phyloP scores from a whole-genome alignment of 2,113 vertebrate genomes.

The Pelobates fuscus region DNA sequence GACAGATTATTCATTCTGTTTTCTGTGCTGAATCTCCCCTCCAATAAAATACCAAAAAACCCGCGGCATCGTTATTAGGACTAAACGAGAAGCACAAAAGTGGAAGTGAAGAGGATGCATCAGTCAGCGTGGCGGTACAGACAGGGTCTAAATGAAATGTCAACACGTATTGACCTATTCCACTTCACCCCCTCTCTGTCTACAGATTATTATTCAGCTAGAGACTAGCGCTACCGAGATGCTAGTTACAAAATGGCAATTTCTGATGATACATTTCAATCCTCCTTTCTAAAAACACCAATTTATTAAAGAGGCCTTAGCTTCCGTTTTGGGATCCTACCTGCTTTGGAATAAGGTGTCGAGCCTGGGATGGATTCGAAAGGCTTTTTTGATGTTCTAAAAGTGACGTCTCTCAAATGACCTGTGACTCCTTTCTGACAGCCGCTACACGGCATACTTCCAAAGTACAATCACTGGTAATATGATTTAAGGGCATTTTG shows the following conservation, averaged over 20 bases:
- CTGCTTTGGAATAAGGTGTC: too few species aligned
- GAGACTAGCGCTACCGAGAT: too few species aligned
- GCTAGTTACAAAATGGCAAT: too few species aligned
- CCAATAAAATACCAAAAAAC: too few species aligned
- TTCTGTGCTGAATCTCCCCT: too few species aligned
- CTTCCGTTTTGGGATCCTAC: too few species aligned
- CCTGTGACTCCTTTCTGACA: conserved; percentile 1
- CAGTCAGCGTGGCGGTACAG: neutral
- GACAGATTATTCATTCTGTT: too few species aligned
- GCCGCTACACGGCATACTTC: conserved; percentile 5
- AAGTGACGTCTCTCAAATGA: conserved; percentile 3
- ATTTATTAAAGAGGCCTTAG: too few species aligned
- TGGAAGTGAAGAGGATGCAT: neutral
- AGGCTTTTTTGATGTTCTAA: conserved; percentile 7
- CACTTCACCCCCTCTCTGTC: neutral
- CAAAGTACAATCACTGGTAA: conserved; percentile 45
- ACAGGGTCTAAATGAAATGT: conserved; percentile 41
- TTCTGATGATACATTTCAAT: too few species aligned
- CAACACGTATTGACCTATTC: conserved; percentile 35
- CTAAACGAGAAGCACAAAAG: neutral
- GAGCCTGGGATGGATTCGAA: neutral
- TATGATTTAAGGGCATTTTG: conserved; percentile 40
- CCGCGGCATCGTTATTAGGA: neutral
- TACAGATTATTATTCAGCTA: neutral
- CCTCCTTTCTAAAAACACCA: too few species aligned